Conservation (phyloP, 2,888 invertebrate genomes). For the Caprella mutica region DNA sequence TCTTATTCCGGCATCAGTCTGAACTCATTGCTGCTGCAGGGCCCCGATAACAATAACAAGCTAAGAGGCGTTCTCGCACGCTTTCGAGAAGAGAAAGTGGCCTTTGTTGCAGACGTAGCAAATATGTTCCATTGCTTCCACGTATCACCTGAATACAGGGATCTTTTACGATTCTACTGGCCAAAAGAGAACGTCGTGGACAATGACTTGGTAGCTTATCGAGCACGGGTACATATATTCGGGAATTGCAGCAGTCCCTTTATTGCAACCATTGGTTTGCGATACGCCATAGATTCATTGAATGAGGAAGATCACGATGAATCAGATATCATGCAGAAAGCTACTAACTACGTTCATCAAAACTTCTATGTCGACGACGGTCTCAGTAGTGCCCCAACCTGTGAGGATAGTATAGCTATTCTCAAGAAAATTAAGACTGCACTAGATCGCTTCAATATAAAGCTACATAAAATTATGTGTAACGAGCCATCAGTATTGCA, state of each 20-base stretch:
- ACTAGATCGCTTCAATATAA: no score
- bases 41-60: constrained; percentile 4
- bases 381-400: no score
- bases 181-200: background rate
- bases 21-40: background rate
- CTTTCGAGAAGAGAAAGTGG: background rate
- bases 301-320: no score
- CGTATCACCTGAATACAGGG: background rate
- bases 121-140: background rate
- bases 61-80: background rate
- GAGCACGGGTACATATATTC: background rate
- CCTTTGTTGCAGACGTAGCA: background rate
- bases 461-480: no score
- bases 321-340: no score
- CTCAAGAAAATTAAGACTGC: no score
- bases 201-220: background rate
- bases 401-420: no score
- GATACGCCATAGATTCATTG: no score
- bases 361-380: no score
- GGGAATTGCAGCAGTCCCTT: background rate
- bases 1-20: background rate
- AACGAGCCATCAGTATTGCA: no score
- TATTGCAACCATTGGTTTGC: no score
- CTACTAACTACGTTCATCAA: no score
- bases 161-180: background rate